Evolutionary conservation across 1,140 invertebrate species (phyloP), one percentile per base, ranked within the genome.

Genomic region (Neodiprion fabricii): DNA sequence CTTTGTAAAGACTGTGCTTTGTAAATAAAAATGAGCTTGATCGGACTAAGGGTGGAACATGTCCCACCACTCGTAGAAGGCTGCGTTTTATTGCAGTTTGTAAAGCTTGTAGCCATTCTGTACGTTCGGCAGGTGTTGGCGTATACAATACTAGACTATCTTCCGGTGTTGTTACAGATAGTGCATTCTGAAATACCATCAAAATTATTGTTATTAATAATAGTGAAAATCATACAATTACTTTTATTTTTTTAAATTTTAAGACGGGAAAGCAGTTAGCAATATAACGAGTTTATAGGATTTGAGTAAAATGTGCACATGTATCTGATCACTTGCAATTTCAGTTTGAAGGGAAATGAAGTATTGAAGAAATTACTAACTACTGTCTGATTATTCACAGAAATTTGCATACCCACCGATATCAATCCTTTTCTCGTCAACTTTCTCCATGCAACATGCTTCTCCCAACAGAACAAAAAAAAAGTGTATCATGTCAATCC

Each of bases 61-160:
- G 85, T 14, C 89, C 90, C 48, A 82, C 76, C 53, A 83, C 78
- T 79, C 77, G 78, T 48, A 83, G 84, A 10, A 88, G 76, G 78
- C 81, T 86, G 74, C 77, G 84, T 82, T 92, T 92, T 67, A 95
- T 94, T 50, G 90, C 91, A 74, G 86, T 89, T 82, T 94, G 92
- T 8, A 95, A 83, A 66, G 90, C 88, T 80, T 94, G 91, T 12
- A 95, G 86, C 96, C 96, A 97, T 78, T 96, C 93, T 48, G 92
- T 92, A 85, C 95, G 95, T 72, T 93, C 92, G 69, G 92, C 89
- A 67, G 93, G 85, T 48, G 91, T 90, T 21, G 87, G 88, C 17
- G 95, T 93, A 17, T 90, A 87, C 14, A 97, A 85, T 67, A 91
- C 89, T 70, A 96, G 89, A 48, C 87, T 91, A 72, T 96, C 95